Conservation (phyloP, 2,113 vertebrate genomes). For the Turdus rufiventris region DNA sequence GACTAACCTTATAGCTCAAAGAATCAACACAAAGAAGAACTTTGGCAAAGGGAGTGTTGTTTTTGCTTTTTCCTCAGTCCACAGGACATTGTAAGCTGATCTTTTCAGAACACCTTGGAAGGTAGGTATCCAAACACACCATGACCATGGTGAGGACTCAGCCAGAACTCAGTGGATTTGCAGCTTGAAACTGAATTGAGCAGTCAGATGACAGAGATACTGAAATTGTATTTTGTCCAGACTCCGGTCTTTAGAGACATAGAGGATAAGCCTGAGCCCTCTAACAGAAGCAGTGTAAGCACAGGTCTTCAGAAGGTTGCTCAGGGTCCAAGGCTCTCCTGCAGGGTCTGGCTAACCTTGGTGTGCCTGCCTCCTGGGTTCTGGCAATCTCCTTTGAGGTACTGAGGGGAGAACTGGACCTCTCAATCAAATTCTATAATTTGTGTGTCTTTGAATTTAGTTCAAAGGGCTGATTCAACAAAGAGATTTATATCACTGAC, state of each 20-base stretch:
- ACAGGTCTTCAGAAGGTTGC: not conserved
- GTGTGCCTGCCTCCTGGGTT: not conserved
- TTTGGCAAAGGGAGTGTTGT: not conserved
- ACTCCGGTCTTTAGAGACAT: not conserved
- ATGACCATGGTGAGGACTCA: not conserved
- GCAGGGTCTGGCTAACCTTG: not conserved
- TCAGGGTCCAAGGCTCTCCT: not conserved
- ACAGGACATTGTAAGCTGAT: not conserved
- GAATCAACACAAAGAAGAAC: not conserved
- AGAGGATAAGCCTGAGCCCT: not conserved
- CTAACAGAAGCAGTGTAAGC: not conserved
- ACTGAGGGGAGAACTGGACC: fast-evolving
- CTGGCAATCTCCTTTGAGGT: not conserved
- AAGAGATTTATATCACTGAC: not conserved
- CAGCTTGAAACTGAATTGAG: not conserved
- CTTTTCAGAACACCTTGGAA: not conserved
- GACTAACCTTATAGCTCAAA: not conserved
- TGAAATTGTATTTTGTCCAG: not conserved
- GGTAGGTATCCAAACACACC: not conserved
- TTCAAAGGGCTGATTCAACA: not conserved
- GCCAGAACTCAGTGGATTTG: not conserved
- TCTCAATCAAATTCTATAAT: not conserved
- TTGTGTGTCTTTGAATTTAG: not conserved
- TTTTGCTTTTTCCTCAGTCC: not conserved
- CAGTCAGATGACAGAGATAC: not conserved